These are phyloP conservation scores for Gymnoscopelus braueri DNA, from an alignment of 2,797 vertebrate species.

Conservation along the genomic window DNA sequence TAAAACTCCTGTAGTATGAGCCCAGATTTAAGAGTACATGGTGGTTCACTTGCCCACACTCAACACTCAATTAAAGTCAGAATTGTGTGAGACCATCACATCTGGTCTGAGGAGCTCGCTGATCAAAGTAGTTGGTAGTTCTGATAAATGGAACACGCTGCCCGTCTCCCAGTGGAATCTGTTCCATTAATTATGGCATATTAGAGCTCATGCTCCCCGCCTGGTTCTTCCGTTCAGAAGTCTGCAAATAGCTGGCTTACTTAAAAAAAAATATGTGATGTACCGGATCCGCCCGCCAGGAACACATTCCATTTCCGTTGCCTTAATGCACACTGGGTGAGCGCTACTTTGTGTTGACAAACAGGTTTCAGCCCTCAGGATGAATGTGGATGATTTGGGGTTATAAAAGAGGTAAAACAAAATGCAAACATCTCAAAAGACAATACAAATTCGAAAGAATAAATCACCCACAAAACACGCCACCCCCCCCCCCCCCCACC, in stretches of 20 bases:
- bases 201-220: constrained; percentile 30
- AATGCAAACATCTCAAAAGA: constrained; percentile 25
- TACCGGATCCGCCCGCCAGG: too few relatives aligned
- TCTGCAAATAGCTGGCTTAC: constrained; percentile 33
- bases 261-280: too few relatives aligned
- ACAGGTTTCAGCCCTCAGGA: background rate
- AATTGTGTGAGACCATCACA: constrained; percentile 44
- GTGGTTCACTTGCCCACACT: constrained; percentile 34
- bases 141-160: constrained; percentile 39
- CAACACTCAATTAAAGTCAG: constrained; percentile 34
- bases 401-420: constrained; percentile 27
- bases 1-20: too few relatives aligned
- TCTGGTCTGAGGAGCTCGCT: constrained; percentile 32
- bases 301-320: constrained; percentile 29
- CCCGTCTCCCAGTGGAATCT: constrained; percentile 23
- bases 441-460: constrained; percentile 57
- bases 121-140: constrained; percentile 41
- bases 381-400: background rate
- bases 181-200: constrained; percentile 47
- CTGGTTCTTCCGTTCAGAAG: constrained; percentile 27
- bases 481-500: constrained; percentile 35
- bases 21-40: constrained; percentile 19
- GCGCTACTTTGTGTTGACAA: constrained; percentile 3
- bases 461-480: constrained; percentile 33
- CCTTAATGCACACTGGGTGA: constrained; percentile 3